These are phyloP conservation scores for Ostrea edulis DNA, from an alignment of 1,140 invertebrate species.

Conservation along the genomic window DNA sequence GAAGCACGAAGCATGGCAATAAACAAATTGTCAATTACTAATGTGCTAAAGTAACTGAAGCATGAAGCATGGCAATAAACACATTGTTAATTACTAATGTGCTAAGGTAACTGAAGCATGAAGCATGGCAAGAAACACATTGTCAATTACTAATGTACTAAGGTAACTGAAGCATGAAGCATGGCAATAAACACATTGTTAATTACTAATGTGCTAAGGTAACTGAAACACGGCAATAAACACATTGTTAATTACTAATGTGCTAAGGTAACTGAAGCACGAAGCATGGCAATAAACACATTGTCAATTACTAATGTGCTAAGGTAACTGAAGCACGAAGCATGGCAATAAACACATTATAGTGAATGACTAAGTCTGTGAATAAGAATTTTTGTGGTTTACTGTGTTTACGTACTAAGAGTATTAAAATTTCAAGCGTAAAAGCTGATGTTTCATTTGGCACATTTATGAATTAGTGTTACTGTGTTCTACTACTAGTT, in stretches of 20 bases:
- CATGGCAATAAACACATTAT: background rate
- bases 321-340: constrained; percentile 68
- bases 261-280: constrained; percentile 65
- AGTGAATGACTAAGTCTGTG: too few relatives aligned
- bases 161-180: background rate
- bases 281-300: background rate
- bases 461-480: too few relatives aligned
- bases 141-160: too few relatives aligned
- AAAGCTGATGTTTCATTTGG: too few relatives aligned
- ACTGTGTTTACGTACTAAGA: too few relatives aligned
- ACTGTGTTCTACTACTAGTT: too few relatives aligned
- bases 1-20: background rate
- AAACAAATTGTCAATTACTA: background rate
- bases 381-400: too few relatives aligned
- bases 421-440: too few relatives aligned
- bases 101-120: too few relatives aligned
- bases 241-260: background rate
- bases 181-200: background rate
- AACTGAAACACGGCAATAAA: constrained; percentile 62
- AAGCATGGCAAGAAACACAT: background rate
- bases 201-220: constrained; percentile 41
- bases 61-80: background rate
- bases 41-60: too few relatives aligned
- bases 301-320: background rate
- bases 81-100: background rate